Conservation (phyloP, 2,113 vertebrate genomes). For the Oostethus manadensis region DNA sequence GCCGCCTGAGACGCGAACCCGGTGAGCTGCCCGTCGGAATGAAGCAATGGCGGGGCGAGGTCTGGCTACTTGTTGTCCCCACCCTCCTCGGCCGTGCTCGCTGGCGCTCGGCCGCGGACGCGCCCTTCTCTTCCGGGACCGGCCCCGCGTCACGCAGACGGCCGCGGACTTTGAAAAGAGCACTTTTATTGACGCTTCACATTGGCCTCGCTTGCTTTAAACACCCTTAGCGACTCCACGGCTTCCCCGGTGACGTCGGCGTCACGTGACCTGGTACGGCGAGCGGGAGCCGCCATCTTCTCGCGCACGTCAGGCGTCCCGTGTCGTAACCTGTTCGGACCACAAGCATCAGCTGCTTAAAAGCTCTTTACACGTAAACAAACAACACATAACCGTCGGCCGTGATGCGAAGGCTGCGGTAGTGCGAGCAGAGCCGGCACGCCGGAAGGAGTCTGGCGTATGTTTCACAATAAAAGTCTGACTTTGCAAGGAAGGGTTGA, state of each 20-base stretch:
- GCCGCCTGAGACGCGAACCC: conserved; percentile 11
- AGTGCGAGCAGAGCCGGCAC: too few relatives aligned
- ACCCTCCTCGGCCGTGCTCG: conserved; percentile 53
- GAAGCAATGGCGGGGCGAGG: conserved; percentile 62
- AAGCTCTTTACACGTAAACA: too few relatives aligned
- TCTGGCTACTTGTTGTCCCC: conserved; percentile 56
- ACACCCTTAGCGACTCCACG: background rate
- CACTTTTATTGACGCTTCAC: too few relatives aligned
- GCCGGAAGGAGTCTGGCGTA: too few relatives aligned
- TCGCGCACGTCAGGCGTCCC: background rate
- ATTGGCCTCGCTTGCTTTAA: background rate
- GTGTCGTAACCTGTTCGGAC: background rate
- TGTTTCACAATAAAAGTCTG: too few relatives aligned
- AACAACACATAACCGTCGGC: too few relatives aligned
- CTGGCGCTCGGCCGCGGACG: conserved; percentile 19
- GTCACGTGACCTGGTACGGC: background rate
- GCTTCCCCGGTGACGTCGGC: background rate
- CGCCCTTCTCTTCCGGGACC: conserved; percentile 20
- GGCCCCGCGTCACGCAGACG: conserved; percentile 15
- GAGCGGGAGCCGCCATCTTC: background rate
- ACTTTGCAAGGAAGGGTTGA: too few relatives aligned
- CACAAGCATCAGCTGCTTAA: too few relatives aligned
- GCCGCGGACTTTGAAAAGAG: background rate
- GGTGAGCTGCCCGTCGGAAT: conserved; percentile 52
- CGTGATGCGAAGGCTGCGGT: too few relatives aligned